Evolutionary conservation across 2,888 invertebrate genomes (phyloP), one percentile per base, ranked within the genome.

Genomic region (Scaptomyza cyrtandrae): DNA sequence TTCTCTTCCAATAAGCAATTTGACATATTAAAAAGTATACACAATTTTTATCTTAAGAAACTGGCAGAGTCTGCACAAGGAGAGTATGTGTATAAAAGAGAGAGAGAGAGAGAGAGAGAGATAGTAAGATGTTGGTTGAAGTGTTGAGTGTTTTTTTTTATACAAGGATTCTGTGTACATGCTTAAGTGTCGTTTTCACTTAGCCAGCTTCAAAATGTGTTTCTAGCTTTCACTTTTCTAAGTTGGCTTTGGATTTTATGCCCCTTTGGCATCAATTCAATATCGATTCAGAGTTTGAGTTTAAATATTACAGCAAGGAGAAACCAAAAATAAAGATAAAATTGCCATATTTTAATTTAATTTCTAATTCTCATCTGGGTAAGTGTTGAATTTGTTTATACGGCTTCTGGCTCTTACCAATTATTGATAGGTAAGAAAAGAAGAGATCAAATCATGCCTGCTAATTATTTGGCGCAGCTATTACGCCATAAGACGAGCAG

Each of bases 201-300:
- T 57, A 24, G 53, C 39, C 63, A 61, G 48, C 57, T 58, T 61
- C 59, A 60, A 53, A 54, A 63, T 78, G 14, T 49, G 27, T 52
- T 60, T 14, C 24, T 44, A 27, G 80, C 78, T 77, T 77, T 77
- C 77, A 77, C 78, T 80, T 78, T 72, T 61, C 57, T 24, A 14
- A 52, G 65, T 72, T 58, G 65, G 54, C 56, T 66, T 44, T 31
- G 67, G 13, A 13, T 14, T 41, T n/a, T n/a, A 9, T 41, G 41
- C 41, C 16, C 27, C 19, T 35, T 48, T 50, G 44, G 16, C 33
- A 37, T 49, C 27, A 53, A 49, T 45, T n/a, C 35, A n/a, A 19
- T 31, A 69, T 71, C 45, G 52, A 39, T n/a, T 61, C 35, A 19
- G 1, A 41, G 10, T 33, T 43, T 16, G 10, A 43, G 35, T 11